A percentile compares a stretch with the other conserved stretches of the same genome.
These are phyloP conservation scores for Oryzias javanicus DNA, from an alignment of 2,113 vertebrate genomes.

Conservation along the genomic window DNA sequence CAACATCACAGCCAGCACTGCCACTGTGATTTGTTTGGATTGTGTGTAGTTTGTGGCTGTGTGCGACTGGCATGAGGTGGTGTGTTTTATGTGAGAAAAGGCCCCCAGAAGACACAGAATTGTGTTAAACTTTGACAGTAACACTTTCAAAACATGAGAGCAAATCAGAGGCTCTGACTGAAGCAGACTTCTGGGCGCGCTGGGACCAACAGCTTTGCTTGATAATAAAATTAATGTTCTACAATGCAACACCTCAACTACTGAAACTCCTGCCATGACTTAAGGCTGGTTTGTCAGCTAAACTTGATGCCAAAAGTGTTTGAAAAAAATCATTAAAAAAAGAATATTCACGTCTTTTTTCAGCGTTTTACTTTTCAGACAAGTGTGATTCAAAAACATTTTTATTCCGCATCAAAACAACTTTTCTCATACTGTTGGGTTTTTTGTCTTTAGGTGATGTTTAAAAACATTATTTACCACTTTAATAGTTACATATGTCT, in stretches of 20 bases:
- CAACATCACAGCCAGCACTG: slow-evolving; percentile 1
- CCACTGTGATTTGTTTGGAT: neutral
- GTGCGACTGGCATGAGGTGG: slow-evolving; percentile 36
- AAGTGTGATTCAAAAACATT: no score
- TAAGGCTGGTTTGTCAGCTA: neutral
- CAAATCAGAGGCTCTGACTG: slow-evolving; percentile 58
- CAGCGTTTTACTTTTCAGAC: no score
- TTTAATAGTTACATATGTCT: no score
- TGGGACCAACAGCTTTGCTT: slow-evolving; percentile 74
- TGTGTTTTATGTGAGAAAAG: slow-evolving; percentile 52
- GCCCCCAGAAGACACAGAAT: slow-evolving; percentile 52
- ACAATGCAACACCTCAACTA: neutral
- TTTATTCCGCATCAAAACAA: no score
- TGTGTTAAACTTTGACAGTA: slow-evolving; percentile 72
- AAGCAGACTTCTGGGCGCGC: slow-evolving; percentile 49
- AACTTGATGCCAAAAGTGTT: neutral
- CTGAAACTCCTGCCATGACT: slow-evolving; percentile 1
- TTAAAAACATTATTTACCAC: no score
- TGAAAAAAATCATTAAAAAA: no score
- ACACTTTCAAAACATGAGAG: slow-evolving; percentile 58
- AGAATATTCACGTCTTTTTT: no score
- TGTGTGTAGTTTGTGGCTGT: slow-evolving; percentile 28
- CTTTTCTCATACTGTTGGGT: no score
- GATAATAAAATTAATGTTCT: slow-evolving; percentile 59
- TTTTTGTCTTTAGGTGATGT: no score